Evolutionary conservation across 2,113 vertebrate genomes (phyloP).

Genomic region (Amphilophus citrinellus): DNA sequence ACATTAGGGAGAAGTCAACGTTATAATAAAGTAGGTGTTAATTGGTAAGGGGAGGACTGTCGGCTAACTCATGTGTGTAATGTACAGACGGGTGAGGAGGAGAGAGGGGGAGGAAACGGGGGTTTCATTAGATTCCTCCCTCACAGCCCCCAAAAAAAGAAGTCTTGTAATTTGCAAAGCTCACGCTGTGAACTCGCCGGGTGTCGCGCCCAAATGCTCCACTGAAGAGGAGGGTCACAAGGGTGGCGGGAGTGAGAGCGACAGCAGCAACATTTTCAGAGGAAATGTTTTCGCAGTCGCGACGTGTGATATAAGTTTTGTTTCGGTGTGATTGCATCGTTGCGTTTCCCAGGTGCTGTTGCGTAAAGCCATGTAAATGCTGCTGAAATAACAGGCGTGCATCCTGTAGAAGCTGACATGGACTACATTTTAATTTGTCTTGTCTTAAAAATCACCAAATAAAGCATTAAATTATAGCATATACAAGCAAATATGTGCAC

Average conservation of each 20-base stretch:
- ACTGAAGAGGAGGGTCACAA: neutral
- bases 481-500: no score
- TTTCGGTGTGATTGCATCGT: neutral
- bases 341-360: neutral
- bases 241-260: neutral
- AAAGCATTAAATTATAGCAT: neutral
- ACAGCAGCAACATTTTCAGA: neutral
- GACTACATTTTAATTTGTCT: neutral
- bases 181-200: slow-evolving; percentile 13
- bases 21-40: slow-evolving; percentile 96
- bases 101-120: neutral
- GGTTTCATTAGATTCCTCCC: slow-evolving; percentile 18
- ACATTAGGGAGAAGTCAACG: slow-evolving; percentile 92
- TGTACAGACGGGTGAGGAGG: slow-evolving; percentile 86
- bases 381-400: neutral
- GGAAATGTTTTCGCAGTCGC: neutral
- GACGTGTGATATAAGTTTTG: neutral
- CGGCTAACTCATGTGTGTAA: slow-evolving; percentile 94
- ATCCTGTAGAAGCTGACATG: no score
- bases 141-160: neutral
- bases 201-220: neutral
- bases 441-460: neutral
- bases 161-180: slow-evolving; percentile 10
- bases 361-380: neutral
- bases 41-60: slow-evolving; percentile 94